These are phyloP conservation scores for Drosophila mulleri DNA, from an alignment of 2,888 invertebrate genomes.

Conservation along the genomic window DNA sequence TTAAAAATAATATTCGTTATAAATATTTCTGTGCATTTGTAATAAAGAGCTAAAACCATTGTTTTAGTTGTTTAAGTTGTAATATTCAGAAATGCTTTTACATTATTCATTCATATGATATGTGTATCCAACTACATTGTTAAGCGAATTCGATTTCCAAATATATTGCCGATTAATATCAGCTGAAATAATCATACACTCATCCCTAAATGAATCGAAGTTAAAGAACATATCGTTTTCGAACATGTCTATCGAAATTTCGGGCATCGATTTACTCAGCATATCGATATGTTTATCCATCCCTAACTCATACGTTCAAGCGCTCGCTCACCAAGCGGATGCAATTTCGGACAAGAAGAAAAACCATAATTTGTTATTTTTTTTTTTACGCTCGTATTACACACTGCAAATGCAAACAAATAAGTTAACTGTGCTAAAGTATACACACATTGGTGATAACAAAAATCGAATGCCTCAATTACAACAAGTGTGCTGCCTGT, in stretches of 20 bases:
- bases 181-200: no score
- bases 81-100: no score
- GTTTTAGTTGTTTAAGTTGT: no score
- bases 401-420: conserved; percentile 51
- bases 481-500: conserved; percentile 54
- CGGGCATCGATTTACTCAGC: conserved; percentile 1
- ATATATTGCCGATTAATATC: not conserved
- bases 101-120: not conserved
- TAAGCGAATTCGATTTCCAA: not conserved
- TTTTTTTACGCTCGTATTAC: conserved; percentile 53
- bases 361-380: conserved; percentile 50
- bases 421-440: conserved; percentile 45
- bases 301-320: conserved; percentile 57
- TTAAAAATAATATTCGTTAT: no score
- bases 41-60: no score
- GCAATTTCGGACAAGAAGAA: conserved; percentile 53
- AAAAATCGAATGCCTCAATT: conserved; percentile 37
- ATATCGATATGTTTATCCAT: conserved; percentile 24
- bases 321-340: conserved; percentile 59
- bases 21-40: no score
- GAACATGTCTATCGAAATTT: not conserved
- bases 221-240: not conserved
- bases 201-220: conserved; percentile 11
- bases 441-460: conserved; percentile 43
- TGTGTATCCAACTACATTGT: not conserved